A percentile compares a stretch with the other conserved stretches of the same genome.
Conservation (phyloP, 2,113 vertebrate species). For the Trochalopteron elliotii region DNA sequence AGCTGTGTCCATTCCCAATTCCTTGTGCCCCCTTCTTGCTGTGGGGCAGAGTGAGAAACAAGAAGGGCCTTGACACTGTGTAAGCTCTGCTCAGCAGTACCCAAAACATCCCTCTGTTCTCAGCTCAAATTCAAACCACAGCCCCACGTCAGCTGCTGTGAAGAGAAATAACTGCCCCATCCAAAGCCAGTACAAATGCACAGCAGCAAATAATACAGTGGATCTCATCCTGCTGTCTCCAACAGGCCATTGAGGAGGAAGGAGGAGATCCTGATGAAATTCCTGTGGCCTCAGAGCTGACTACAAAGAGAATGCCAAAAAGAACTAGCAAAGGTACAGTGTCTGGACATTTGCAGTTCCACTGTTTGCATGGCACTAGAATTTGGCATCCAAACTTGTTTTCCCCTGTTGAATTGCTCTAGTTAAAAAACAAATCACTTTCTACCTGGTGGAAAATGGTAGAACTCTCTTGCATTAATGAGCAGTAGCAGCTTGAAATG, state of each 20-base stretch:
- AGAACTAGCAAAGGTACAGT: constrained; percentile 82
- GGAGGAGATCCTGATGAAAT: constrained; percentile 95
- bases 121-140: background rate
- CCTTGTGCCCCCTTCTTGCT: rapidly evolving
- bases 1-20: background rate
- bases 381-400: background rate
- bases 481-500: background rate
- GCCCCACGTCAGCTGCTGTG: background rate
- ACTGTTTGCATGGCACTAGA: background rate
- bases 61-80: background rate
- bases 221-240: background rate
- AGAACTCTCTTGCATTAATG: background rate
- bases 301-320: constrained; percentile 81
- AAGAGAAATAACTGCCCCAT: background rate
- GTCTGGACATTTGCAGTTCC: background rate
- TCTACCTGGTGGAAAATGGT: background rate
- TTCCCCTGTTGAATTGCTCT: background rate
- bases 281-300: constrained; percentile 77
- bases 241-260: constrained; percentile 93
- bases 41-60: background rate
- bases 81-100: background rate
- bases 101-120: background rate
- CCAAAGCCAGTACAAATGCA: background rate
- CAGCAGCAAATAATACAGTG: background rate
- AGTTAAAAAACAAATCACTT: background rate